Evolutionary conservation across 2,888 invertebrate genomes (phyloP).

Genomic region (Hydraecia micacea): DNA sequence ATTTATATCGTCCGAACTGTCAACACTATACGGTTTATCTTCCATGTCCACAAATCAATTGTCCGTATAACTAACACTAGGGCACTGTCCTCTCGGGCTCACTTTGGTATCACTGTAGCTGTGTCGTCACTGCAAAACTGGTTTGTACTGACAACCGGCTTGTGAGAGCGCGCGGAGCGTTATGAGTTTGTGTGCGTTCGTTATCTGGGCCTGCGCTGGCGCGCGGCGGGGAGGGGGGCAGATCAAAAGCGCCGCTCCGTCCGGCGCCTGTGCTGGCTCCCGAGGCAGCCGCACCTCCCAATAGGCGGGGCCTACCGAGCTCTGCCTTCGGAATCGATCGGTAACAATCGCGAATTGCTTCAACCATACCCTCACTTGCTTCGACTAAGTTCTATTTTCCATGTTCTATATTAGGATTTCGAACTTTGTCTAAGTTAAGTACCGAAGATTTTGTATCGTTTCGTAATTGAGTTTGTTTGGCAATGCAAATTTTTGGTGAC

Average conservation of each 20-base stretch:
- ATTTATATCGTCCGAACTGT: slow-evolving; percentile 89
- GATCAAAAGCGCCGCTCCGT: slow-evolving; percentile 86
- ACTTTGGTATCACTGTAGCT: slow-evolving; percentile 82
- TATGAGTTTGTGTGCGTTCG: slow-evolving; percentile 89
- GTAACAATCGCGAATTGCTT: slow-evolving; percentile 82
- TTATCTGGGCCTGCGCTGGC: slow-evolving; percentile 84
- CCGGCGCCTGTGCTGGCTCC: slow-evolving; percentile 88
- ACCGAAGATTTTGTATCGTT: slow-evolving; percentile 70
- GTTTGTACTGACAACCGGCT: slow-evolving; percentile 89
- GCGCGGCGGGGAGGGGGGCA: slow-evolving; percentile 77
- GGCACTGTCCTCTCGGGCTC: slow-evolving; percentile 78
- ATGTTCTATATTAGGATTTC: slow-evolving; percentile 39
- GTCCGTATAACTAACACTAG: slow-evolving; percentile 85
- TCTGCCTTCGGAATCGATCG: slow-evolving; percentile 89
- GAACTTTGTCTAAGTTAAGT: slow-evolving; percentile 76
- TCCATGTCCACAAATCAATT: slow-evolving; percentile 85
- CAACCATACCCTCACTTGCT: slow-evolving; percentile 69
- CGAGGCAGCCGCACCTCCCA: slow-evolving; percentile 88
- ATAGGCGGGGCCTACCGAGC: slow-evolving; percentile 86
- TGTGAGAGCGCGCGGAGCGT: slow-evolving; percentile 87
- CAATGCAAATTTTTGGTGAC: slow-evolving; percentile 89
- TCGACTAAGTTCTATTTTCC: slow-evolving; percentile 74
- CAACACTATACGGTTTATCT: slow-evolving; percentile 89
- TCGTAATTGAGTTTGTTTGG: slow-evolving; percentile 71
- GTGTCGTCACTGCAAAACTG: slow-evolving; percentile 86